Evolutionary conservation across 2,888 invertebrate genomes (phyloP), one percentile per base, ranked within the genome.

Genomic region (Acanthococcus lagerstroemiae): DNA sequence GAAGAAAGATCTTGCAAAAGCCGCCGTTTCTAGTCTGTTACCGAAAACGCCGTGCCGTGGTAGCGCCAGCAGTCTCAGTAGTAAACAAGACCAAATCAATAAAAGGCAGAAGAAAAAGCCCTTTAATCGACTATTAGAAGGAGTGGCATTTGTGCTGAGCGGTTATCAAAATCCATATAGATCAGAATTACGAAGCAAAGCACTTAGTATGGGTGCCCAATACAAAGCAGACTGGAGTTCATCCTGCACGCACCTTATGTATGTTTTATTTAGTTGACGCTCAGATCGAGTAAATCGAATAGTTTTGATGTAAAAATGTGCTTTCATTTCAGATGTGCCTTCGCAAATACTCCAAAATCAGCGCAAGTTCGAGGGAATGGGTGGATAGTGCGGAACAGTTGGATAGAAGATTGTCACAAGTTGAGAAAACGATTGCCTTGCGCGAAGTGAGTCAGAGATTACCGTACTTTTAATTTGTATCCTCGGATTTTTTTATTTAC

Each of bases 271-370:
- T 45, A n/a, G 22, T 17, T 57, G 17, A 9, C 4, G 6, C 26
- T 21, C 7, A 37, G 15, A 30, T 54, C 9, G 37, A 26, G 12
- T 22, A 48, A 52, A 4, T 46, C 6, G 15, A 21, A 19, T 50
- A 12, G 30, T 66, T n/a, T n/a, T 27, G n/a, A 6, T 3, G 12
- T 2, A 25, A 24, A 45, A 50, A 7, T 22, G n/a, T 50, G 9
- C 45, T 12, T 58, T 17, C 44, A 27, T 77, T 78, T 5, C 76
- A 92, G 93, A 52, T 94, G 93, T 78, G 93, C 94, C 12, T 93
- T 92, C 77, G 78, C 82, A 4, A 89, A 89, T 76, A 94, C 94
- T 4, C 95, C 94, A 4, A 94, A 94, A 76, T 87, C 87, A 75
- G 81, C 82, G 58, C 83, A 86, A 76, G 87, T 87, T 1, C 80